Base-by-base conservation (phyloP, 2,113 vertebrate species). In the Rousettus leschenaultii region DNA sequence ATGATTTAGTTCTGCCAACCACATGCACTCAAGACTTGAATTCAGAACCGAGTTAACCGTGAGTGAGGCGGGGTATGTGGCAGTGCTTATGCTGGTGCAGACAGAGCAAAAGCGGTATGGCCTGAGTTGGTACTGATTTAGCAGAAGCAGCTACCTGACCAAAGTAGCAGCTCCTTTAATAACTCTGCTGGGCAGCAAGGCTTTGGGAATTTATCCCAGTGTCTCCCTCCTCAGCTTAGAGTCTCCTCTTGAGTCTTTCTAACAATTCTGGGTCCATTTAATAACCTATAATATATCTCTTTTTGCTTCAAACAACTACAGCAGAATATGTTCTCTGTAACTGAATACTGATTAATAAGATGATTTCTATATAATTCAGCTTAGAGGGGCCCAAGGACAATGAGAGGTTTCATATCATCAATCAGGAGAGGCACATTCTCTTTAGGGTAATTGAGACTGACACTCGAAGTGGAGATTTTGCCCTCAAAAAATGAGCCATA, bases 261-360 rank as follows among this genome's bases (percentile, higher is more conserved):
- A 84, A 91, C 22, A 94, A 45, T 57, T 89, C 22, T 38, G 22
- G 22, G 13, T n/a, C 40, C 38, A 26, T 3, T 38, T 48, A 18
- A 30, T 70, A 70, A 95, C 16, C 35, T 30, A 28, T 6, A 82
- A 74, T 26, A n/a, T 43, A 83, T 71, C 38, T 8, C 22, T 80
- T 57, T 75, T 85, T 45, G 16, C 28, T 55, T 91, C 68, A 78
- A 88, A 87, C 21, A 61, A 19, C 63, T 86, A 11, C 16, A 59
- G 22, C 5, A 55, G 75, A 59, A 66, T 96, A 18, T 90, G 43
- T 38, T 55, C 96, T 77, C 51, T 33, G 5, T 43, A 89, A 86
- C 2, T 38, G 51, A 63, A 84, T 94, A 40, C 40, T 61, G 24
- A 85, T 53, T 57, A 79, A 38, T 24, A 92, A 13, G 53, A 59